Conservation (phyloP, 1,140 invertebrate genomes). For the Popillia japonica region DNA sequence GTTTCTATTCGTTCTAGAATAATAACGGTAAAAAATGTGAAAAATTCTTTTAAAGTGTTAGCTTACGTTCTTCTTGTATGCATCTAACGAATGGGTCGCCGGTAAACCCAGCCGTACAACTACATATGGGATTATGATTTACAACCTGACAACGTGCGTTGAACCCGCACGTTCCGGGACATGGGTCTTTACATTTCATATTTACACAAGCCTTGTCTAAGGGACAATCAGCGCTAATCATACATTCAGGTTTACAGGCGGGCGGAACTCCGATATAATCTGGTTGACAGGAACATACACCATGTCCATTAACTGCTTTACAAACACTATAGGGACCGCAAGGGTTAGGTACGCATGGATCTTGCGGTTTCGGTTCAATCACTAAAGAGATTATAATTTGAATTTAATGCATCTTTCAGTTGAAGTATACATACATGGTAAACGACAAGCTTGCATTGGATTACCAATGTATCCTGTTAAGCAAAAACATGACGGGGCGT, state of each 20-base stretch:
- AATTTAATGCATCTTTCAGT: constrained; percentile 1
- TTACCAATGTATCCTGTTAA: constrained; percentile 70
- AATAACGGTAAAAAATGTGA: constrained; percentile 23
- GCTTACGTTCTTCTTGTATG: constrained; percentile 65
- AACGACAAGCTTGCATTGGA: constrained; percentile 72
- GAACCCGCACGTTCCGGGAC: constrained; percentile 69
- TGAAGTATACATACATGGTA: constrained; percentile 61
- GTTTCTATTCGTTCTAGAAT: constrained; percentile 44
- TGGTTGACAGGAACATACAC: constrained; percentile 71
- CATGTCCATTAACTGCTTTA: constrained; percentile 65
- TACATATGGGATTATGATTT: constrained; percentile 73
- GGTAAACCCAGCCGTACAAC: constrained; percentile 70
- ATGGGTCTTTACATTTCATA: constrained; percentile 70
- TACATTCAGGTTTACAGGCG: constrained; percentile 71
- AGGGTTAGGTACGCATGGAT: constrained; percentile 75
- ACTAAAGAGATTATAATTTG: constrained; percentile 49
- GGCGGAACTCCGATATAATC: constrained; percentile 70
- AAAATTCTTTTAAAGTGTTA: background rate
- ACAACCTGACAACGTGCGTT: constrained; percentile 76
- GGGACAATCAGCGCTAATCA: constrained; percentile 68
- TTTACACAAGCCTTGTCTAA: constrained; percentile 68
- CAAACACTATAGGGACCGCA: constrained; percentile 77
- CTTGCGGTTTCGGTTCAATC: constrained; percentile 59
- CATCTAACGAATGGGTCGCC: constrained; percentile 81
- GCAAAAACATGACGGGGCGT: constrained; percentile 77